Evolutionary conservation across 2,888 invertebrate genomes (phyloP), one percentile per base, ranked within the genome.

Genomic region (Diabrotica balteata): DNA sequence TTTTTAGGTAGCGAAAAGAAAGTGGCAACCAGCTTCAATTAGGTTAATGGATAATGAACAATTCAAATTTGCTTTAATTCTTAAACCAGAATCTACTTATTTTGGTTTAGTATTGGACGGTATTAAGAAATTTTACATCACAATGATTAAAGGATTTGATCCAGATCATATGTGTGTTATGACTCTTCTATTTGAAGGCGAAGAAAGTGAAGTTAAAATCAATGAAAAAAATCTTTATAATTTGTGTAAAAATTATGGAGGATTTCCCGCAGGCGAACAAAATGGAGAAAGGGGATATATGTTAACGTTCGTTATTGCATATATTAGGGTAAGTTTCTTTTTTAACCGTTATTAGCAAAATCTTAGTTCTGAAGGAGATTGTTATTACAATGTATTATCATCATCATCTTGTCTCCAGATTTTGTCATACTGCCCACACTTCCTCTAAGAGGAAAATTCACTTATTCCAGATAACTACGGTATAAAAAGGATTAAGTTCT

Each of bases 31-130:
- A 0, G 93, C 98, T 11, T 98, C 98, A 17, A 94, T 99, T 69
- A 88, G 98, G 32, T 87, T 99, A 8, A 94, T 99, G 93, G 98
- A 99, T 83, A 98, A 99, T 80, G 95, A 96, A 73, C 99, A 99
- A 86, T 99, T 99, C 82, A 90, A 93, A 72, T 95, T 99, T 85
- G 98, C 95, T 0, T 92, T 93, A 81, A 89, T 92, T 0, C 84
- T 95, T 7, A 90, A 93, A 77, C 88, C 90, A 0, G 87, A 85
- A 69, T 85, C 77, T 69, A 86, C 87, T 0, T 90, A 91, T 86
- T 86, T 90, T 42, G 88, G 90, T 0, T 86, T 90, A 7, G 79
- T 95, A 1, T 82, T 94, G 8, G 97, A 97, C 75, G 90, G 90
- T 0, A 78, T 97, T 0, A 97, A 97, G 81, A 93, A 93, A 74